phyloP scores from a whole-genome alignment of 2,113 vertebrate genomes.

The Dunckerocampus dactyliophorus region DNA sequence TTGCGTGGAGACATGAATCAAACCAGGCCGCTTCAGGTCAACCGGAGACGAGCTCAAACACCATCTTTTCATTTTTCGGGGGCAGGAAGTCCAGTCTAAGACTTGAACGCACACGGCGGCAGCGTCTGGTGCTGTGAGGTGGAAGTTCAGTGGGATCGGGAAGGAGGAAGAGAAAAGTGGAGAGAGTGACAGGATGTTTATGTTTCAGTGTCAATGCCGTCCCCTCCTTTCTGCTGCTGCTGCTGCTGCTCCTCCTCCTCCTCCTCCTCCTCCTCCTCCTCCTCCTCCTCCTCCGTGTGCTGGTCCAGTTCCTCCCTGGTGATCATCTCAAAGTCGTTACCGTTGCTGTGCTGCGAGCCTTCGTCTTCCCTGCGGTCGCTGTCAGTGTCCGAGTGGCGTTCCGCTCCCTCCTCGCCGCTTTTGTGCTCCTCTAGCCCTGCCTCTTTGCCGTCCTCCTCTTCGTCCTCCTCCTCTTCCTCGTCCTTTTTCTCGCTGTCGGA shows the following conservation, averaged over 20 bases:
- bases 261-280: conserved; percentile 75
- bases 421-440: conserved; percentile 48
- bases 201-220: conserved; percentile 70
- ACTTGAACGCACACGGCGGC: not conserved
- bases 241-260: conserved; percentile 75
- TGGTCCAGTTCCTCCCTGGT: conserved; percentile 98
- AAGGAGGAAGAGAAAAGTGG: conserved; percentile 33
- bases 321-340: conserved; percentile 99
- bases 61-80: not conserved
- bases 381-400: conserved; percentile 91
- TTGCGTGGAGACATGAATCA: not conserved
- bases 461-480: conserved; percentile 80
- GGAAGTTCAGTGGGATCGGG: conserved; percentile 12
- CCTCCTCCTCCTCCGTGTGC: conserved; percentile 88
- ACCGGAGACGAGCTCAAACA: too few relatives aligned
- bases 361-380: conserved; percentile 94
- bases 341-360: conserved; percentile 96
- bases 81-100: not conserved
- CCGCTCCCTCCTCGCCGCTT: conserved; percentile 67
- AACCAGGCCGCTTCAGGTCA: too few relatives aligned
- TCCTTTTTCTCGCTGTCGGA: conserved; percentile 94
- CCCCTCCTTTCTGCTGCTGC: conserved; percentile 54
- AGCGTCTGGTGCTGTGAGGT: conserved; percentile 15
- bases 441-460: conserved; percentile 68
- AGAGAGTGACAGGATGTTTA: conserved; percentile 69